Conservation (phyloP, 2,797 vertebrate genomes). For the Euphonia xanthogaster region DNA sequence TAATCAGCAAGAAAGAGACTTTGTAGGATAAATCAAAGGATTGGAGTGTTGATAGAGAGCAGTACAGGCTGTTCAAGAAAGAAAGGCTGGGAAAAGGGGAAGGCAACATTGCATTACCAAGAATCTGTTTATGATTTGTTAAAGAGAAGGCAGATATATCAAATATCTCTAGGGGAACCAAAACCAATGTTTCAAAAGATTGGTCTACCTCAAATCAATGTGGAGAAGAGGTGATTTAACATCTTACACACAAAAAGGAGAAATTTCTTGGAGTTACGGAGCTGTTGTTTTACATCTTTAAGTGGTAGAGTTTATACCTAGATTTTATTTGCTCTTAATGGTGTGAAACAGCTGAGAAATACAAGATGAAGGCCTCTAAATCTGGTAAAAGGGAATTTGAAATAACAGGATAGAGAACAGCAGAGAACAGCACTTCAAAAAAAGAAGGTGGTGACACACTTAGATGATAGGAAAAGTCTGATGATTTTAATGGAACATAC, state of each 20-base stretch:
- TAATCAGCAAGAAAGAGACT: slow-evolving; percentile 3
- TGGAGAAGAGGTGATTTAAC: background rate
- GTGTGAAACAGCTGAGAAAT: background rate
- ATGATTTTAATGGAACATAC: background rate
- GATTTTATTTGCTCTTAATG: background rate
- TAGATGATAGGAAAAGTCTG: background rate
- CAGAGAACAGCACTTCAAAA: background rate
- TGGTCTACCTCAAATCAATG: background rate
- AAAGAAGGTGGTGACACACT: background rate
- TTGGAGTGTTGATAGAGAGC: background rate
- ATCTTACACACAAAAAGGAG: background rate
- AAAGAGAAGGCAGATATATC: background rate
- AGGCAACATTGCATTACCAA: background rate
- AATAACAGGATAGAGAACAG: background rate
- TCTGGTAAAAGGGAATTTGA: background rate
- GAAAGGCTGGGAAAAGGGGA: background rate
- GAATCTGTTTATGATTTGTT: background rate
- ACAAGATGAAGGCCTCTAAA: background rate
- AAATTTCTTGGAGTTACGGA: background rate
- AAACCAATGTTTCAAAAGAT: background rate
- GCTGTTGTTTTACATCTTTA: background rate
- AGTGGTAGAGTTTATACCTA: background rate
- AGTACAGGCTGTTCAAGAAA: slow-evolving; percentile 40
- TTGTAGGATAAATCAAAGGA: slow-evolving; percentile 24
- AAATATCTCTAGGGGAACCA: background rate